Evolutionary conservation across 1,140 invertebrate species (phyloP), one percentile per base, ranked within the genome.

Genomic region (Plectrocnemia conspersa): DNA sequence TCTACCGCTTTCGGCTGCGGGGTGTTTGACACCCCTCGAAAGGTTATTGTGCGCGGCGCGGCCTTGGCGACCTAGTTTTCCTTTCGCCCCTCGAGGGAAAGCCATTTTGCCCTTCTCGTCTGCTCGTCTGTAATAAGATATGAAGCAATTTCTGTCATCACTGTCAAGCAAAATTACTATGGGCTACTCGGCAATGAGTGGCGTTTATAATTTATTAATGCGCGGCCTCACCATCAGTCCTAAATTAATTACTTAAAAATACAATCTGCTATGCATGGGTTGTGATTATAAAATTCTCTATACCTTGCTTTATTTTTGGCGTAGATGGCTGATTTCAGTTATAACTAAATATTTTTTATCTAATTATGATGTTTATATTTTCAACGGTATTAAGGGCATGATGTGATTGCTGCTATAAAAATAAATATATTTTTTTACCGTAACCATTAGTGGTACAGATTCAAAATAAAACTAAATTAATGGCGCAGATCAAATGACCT

Each of bases 31-130:
- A 16, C 35, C 5, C 35, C 35, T 16, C 13, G 15, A 16, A 38
- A 38, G 35, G 35, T 38, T 38, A 16, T 16, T 38, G 27, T 29
- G 15, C 35, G 35, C 35, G 35, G 18, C 35, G 35, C 35, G 35
- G 35, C 35, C 35, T 38, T 38, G 35, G 35, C 35, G 35, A 38
- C 35, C 35, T 38, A 38, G 35, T 38, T 38, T n/a, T 38, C 35
- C 35, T 38, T 16, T 6, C 13, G 13, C 35, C 35, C 35, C 15
- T n/a, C n/a, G n/a, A 16, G 35, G 35, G 35, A 38, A 38, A 38
- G 15, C 35, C 35, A 16, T 38, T 38, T 38, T 38, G 35, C 35
- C 35, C 35, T 38, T 38, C 35, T 16, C 11, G 35, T 15, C 35
- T 9, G 35, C 35, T 16, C 11, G 35, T 15, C 35, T 9, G 35